Base-by-base conservation (phyloP, 2,797 vertebrate species). In the Hemibagrus guttatus region DNA sequence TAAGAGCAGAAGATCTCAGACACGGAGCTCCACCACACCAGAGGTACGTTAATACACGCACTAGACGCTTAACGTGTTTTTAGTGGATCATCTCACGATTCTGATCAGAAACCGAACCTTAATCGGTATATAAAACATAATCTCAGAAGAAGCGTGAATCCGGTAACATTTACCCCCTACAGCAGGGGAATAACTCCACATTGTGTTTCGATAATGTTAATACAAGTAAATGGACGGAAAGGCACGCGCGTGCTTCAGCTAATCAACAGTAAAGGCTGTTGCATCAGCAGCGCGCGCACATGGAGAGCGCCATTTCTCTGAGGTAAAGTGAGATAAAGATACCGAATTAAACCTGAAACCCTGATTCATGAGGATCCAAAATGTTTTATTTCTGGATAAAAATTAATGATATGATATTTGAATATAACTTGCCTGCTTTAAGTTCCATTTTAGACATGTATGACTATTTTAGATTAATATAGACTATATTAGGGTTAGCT, bases 161-260 rank as follows among this genome's bases (percentile, higher is more conserved):
- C 26, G 26, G 4, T n/a, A 4, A 9, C 31, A 19, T 17, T 8
- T 28, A 66, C n/a, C n/a, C n/a, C n/a, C n/a, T n/a, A n/a, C n/a
- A n/a, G n/a, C n/a, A n/a, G n/a, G n/a, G n/a, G n/a, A n/a, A 11
- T 63, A n/a, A 63, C 26, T 13, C 3, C 3, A 0, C 0, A 13
- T 31, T 68, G 16, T 64, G 13, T 28, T 64, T 64, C 0, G 2
- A 39, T 69, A 35, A 2, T 21, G 2, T 0, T 23, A 1, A 21
- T 74, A 6, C 13, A 0, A 6, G 12, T 23, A 28, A n/a, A 19
- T 17, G 2, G 17, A 21, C 7, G 0, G 31, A 19, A 5, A 46
- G 19, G 9, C 71, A 14, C 71, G 71, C 46, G 42, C 49, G 5
- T 21, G 28, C 64, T 6, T n/a, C n/a, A n/a, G 6, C 6, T 49